Base-by-base conservation (phyloP, 1,140 invertebrate genomes). In the Idris sp. region DNA sequence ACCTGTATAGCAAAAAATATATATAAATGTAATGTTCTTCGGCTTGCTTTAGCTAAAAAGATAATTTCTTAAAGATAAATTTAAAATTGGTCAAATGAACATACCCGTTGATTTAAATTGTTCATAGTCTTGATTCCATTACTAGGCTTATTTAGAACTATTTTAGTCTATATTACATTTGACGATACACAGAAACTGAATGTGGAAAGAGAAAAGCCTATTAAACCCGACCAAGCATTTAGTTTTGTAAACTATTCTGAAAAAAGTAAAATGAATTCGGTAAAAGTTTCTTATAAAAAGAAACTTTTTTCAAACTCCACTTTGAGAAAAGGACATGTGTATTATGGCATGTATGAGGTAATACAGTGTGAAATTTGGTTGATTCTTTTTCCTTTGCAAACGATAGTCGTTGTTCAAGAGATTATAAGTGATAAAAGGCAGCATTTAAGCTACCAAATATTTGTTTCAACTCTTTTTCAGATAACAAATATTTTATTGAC, bases 281-380 rank as follows among this genome's bases (percentile, higher is more conserved):
- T 8, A 14, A 1, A 35, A 43, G 26, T 44, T 36, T 15, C 5
- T n/a, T n/a, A n/a, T n/a, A n/a, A n/a, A n/a, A n/a, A n/a, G 4
- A 14, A 38, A 48, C 26, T 59, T 33, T 10, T 36, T 46, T 25
- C 38, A 0, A 59, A 44, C 31, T 38, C n/a, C 10, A 46, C 41
- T 46, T 48, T 2, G 14, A 30, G 56, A 38, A 48, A n/a, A n/a
- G 13, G 33, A 59, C 19, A 48, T 38, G 48, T 19, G 49, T 33
- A 19, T 5, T 1, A 0, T 7, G 46, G n/a, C n/a, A n/a, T 18
- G 46, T 33, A 33, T 44, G 14, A 33, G n/a, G 31, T 48, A 48
- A 59, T 59, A 59, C 14, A 33, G 43, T 59, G 56, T 48, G 19
- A 59, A 59, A 59, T 59, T 59, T 48, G 41, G 26, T 41, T 15